Base-by-base conservation (phyloP, 2,113 vertebrate genomes). In the Herpailurus yagouaroundi region DNA sequence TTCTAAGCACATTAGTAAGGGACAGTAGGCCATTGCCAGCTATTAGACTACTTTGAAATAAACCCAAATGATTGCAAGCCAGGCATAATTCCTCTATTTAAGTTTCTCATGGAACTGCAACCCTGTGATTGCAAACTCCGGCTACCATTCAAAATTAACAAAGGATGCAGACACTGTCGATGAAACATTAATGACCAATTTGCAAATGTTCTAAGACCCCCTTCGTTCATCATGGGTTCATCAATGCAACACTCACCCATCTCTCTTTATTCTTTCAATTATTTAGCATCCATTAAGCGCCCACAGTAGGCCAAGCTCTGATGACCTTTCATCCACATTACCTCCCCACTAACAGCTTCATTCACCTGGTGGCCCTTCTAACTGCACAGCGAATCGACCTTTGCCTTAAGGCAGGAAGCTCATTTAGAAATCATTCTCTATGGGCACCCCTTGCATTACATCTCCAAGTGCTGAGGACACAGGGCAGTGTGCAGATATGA, bases 111-210 rank as follows among this genome's bases (percentile, higher is more conserved):
- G 71, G 89, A 88, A 89, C 84, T 7, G 12, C 69, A 23, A 60
- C 60, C 45, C 41, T 60, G 31, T 89, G 94, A 94, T 84, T 38
- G 83, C 76, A 52, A 87, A 94, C 31, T 63, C 80, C 29, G 52
- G 80, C 66, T 64, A 64, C 68, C 23, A 14, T 52, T 73, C 23
- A 36, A n/a, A 82, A 92, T 41, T 88, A 96, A 94, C 69, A 66
- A 89, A 94, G 94, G 88, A 89, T 33, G 64, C 77, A 63, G 87
- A 41, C 63, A 36, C 69, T 76, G 31, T n/a, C 79, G 96, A 93
- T 92, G 91, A 97, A 95, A 97, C 81, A 85, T 90, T 87, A 80
- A 82, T 41, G 96, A 38, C 77, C 91, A 76, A 86, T 96, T 64
- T 98, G 94, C 93, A 91, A 97, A 76, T 66, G 66, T 73, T 48